Evolutionary conservation across 2,113 vertebrate species (phyloP).

Genomic region (Aptenodytes patagonicus): DNA sequence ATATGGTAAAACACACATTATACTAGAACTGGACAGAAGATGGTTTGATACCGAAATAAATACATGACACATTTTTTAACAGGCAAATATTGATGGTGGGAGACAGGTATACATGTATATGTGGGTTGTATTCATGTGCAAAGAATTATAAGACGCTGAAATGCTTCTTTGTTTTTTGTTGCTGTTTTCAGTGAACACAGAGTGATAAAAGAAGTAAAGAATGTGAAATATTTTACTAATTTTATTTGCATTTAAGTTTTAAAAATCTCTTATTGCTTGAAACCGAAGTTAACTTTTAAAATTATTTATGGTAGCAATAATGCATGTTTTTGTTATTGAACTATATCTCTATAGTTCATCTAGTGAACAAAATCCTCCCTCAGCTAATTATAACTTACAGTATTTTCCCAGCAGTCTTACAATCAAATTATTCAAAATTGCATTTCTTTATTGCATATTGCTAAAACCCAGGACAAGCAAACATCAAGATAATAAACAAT

Average conservation of each 20-base stretch:
- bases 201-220: conserved; percentile 21
- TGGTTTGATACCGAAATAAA: not conserved
- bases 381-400: conserved; percentile 81
- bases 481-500: conserved; percentile 96
- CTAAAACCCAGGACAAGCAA: conserved; percentile 87
- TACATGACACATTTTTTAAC: not conserved
- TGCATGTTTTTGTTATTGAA: conserved; percentile 73
- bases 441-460: conserved; percentile 87
- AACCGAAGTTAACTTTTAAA: conserved; percentile 75
- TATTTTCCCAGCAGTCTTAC: conserved; percentile 84
- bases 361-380: conserved; percentile 74
- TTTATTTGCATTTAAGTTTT: conserved; percentile 70
- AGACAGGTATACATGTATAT: not conserved
- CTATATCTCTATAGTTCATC: conserved; percentile 68
- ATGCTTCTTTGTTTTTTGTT: not conserved
- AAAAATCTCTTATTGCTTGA: conserved; percentile 64
- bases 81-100: not conserved
- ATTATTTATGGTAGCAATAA: conserved; percentile 81
- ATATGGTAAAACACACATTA: conserved; percentile 62
- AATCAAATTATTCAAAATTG: conserved; percentile 90
- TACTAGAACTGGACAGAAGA: not conserved
- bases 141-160: not conserved
- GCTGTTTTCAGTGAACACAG: not conserved
- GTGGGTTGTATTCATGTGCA: not conserved
- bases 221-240: conserved; percentile 58